Evolutionary conservation across 2,797 vertebrate species (phyloP).

Genomic region (Cuculus canorus): DNA sequence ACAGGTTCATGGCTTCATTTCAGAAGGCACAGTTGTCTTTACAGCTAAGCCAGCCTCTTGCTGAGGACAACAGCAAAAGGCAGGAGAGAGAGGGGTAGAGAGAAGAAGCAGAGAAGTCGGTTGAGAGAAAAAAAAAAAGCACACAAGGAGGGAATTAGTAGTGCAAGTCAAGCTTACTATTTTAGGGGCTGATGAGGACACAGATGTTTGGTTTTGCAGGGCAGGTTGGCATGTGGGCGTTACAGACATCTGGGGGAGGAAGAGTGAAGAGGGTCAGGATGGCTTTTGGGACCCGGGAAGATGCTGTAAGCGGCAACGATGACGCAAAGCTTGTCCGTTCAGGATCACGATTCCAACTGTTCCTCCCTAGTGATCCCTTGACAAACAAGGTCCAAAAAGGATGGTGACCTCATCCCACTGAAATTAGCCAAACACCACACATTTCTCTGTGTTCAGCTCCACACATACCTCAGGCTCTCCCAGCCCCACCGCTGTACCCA

Average conservation of each 20-base stretch:
- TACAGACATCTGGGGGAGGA: not conserved
- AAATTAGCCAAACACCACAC: constrained; percentile 62
- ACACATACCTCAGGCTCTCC: not conserved
- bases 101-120: not conserved
- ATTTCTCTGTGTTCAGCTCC: constrained; percentile 39
- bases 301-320: constrained; percentile 44
- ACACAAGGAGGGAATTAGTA: not conserved
- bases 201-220: not conserved
- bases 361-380: constrained; percentile 53
- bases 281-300: constrained; percentile 9
- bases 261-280: not conserved
- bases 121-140: not conserved
- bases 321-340: constrained; percentile 54
- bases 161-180: not conserved
- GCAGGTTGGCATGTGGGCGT: constrained; percentile 11
- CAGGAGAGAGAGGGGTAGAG: not conserved
- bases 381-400: constrained; percentile 59
- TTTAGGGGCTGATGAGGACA: constrained; percentile 5
- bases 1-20: constrained; percentile 3
- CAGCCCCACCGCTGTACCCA: not conserved
- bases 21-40: constrained; percentile 17
- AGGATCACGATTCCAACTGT: constrained; percentile 53
- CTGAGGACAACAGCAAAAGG: constrained; percentile 17
- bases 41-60: constrained; percentile 39
- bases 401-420: constrained; percentile 59